Conservation (phyloP, 2,113 vertebrate genomes). For the Callithrix jacchus region DNA sequence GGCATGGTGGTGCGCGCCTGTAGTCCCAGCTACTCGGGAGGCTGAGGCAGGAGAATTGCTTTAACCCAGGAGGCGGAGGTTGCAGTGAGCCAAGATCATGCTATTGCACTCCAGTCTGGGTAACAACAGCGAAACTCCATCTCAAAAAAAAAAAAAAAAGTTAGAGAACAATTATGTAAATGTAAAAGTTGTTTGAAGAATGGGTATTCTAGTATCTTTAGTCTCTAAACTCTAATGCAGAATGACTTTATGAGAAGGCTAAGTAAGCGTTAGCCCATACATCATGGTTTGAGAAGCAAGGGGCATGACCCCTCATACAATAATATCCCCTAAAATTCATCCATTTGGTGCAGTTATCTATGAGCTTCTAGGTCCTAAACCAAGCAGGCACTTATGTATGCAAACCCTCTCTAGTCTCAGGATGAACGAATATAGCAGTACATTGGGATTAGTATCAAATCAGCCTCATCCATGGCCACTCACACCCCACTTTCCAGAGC, state of each 20-base stretch:
- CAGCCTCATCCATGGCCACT: neutral
- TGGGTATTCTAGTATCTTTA: neutral
- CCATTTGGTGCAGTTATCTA: neutral
- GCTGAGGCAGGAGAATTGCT: too few relatives aligned
- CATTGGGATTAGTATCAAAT: neutral
- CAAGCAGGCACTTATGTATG: neutral
- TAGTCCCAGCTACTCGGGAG: too few relatives aligned
- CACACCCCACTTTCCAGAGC: neutral
- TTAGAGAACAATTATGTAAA: neutral
- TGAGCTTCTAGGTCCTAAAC: neutral
- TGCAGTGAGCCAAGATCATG: too few relatives aligned
- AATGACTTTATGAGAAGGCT: constrained; percentile 16
- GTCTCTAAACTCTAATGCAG: neutral
- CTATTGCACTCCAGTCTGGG: too few relatives aligned
- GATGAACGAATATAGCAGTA: neutral
- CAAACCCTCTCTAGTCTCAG: neutral
- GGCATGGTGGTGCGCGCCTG: too few relatives aligned
- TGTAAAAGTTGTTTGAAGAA: constrained; percentile 18
- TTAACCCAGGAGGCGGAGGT: too few relatives aligned
- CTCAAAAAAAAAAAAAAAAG: neutral
- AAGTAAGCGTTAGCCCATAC: neutral
- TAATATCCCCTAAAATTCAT: neutral
- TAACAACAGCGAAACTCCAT: too few relatives aligned
- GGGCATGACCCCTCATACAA: neutral
- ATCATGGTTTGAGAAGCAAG: constrained; percentile 1